phyloP scores from a whole-genome alignment of 1,140 invertebrate genomes.

The Pseudomyrmex pallidus region DNA sequence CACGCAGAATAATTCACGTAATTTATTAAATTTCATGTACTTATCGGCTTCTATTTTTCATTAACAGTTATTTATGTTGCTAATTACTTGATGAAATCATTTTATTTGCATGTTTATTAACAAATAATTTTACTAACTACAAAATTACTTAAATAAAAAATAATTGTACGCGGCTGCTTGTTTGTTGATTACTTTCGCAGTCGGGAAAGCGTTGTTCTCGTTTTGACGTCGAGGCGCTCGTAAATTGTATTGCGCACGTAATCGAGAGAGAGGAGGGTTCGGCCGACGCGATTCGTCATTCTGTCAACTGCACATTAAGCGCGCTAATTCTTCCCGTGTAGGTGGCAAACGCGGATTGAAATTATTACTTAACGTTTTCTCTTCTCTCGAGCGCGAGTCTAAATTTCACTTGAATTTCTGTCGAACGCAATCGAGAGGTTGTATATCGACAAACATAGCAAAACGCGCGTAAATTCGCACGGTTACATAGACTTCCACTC shows the following conservation, averaged over 20 bases:
- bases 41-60: no score
- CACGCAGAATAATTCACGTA: no score
- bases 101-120: not conserved
- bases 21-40: no score
- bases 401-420: constrained; percentile 24
- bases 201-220: not conserved
- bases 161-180: not conserved
- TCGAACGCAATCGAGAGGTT: not conserved
- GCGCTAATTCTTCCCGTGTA: constrained; percentile 56
- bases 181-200: constrained; percentile 7
- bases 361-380: constrained; percentile 55
- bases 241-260: not conserved
- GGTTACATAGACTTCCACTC: no score
- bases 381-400: constrained; percentile 11
- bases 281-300: constrained; percentile 59
- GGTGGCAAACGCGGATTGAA: constrained; percentile 56
- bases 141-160: not conserved
- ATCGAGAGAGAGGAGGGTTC: constrained; percentile 30
- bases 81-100: no score
- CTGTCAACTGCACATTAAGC: constrained; percentile 44
- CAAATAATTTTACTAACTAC: constrained; percentile 7
- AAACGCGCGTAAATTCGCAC: constrained; percentile 14
- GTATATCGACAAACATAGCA: not conserved
- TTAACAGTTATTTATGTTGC: no score
- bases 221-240: constrained; percentile 4